phyloP scores from a whole-genome alignment of 2,797 vertebrate genomes.

The Esox lucius region DNA sequence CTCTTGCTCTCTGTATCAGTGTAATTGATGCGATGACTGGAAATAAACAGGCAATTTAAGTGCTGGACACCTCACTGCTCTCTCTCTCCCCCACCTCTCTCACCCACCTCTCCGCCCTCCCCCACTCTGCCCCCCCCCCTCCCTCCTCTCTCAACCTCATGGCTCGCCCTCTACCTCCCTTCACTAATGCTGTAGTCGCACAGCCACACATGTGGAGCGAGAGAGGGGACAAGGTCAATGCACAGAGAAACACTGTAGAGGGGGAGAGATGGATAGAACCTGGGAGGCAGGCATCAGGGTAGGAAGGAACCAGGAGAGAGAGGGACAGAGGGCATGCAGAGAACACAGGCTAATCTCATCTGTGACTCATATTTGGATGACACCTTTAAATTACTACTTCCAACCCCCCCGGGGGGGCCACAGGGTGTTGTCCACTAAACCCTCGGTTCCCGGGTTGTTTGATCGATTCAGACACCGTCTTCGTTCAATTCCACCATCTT shows the following conservation, averaged over 20 bases:
- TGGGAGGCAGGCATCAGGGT: slow-evolving; percentile 15
- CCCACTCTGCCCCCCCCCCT: slow-evolving; percentile 11
- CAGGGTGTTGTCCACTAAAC: neutral
- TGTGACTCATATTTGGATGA: slow-evolving; percentile 57
- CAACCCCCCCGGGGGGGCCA: slow-evolving; percentile 21
- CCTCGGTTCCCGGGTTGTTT: neutral
- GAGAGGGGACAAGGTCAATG: slow-evolving; percentile 72
- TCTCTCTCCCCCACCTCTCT: slow-evolving; percentile 35
- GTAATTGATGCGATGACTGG: slow-evolving; percentile 81
- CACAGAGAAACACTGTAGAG: slow-evolving; percentile 29
- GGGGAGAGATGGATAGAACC: slow-evolving; percentile 49
- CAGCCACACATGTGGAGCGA: slow-evolving; percentile 48
- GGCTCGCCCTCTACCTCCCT: slow-evolving; percentile 1
- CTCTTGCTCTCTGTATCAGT: slow-evolving; percentile 58
- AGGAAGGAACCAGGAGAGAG: neutral
- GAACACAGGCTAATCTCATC: slow-evolving; percentile 58
- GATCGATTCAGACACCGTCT: neutral
- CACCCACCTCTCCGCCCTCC: slow-evolving; percentile 7
- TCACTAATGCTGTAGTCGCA: slow-evolving; percentile 37
- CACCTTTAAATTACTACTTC: slow-evolving; percentile 57
- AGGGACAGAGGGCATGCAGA: slow-evolving; percentile 27
- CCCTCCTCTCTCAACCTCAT: neutral
- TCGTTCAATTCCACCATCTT: neutral
- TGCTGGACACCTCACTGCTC: slow-evolving; percentile 80
- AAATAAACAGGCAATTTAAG: slow-evolving; percentile 86